Evolutionary conservation across 2,113 vertebrate species (phyloP).

Genomic region (Pipra filicauda): DNA sequence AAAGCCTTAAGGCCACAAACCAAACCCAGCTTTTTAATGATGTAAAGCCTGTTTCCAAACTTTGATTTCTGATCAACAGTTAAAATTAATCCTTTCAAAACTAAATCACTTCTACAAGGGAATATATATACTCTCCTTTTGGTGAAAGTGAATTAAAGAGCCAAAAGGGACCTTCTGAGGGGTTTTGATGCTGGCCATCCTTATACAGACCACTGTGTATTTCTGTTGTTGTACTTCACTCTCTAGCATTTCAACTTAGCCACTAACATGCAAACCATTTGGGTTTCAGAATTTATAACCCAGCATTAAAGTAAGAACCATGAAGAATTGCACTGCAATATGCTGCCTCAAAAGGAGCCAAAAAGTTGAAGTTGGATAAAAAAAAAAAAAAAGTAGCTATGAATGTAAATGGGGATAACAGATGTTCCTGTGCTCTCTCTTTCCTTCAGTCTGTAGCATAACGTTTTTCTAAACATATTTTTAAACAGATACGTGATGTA

Average conservation of each 20-base stretch:
- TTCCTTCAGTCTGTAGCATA: neutral
- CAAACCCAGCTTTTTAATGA: neutral
- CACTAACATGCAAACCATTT: neutral
- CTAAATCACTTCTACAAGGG: neutral
- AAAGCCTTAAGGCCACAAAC: neutral
- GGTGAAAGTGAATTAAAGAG: neutral
- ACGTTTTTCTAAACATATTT: neutral
- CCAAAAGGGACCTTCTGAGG: neutral
- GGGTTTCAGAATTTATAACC: neutral
- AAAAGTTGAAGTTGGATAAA: neutral
- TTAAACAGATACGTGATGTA: neutral
- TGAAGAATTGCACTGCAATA: neutral
- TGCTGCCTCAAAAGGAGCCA: neutral
- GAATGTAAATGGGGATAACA: neutral
- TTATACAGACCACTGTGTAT: neutral
- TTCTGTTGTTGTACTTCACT: neutral
- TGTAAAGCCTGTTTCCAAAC: neutral
- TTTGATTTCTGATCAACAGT: neutral
- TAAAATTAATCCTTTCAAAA: neutral
- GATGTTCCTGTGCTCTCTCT: neutral
- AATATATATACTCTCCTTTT: neutral
- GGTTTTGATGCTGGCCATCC: neutral
- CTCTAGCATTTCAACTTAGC: neutral
- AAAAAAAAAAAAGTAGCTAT: neutral
- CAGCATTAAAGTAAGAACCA: neutral